Percentiles rank a stretch among this genome's conserved stretches.
These are phyloP conservation scores for Molorchus minor DNA, from an alignment of 2,888 invertebrate genomes.

Conservation along the genomic window DNA sequence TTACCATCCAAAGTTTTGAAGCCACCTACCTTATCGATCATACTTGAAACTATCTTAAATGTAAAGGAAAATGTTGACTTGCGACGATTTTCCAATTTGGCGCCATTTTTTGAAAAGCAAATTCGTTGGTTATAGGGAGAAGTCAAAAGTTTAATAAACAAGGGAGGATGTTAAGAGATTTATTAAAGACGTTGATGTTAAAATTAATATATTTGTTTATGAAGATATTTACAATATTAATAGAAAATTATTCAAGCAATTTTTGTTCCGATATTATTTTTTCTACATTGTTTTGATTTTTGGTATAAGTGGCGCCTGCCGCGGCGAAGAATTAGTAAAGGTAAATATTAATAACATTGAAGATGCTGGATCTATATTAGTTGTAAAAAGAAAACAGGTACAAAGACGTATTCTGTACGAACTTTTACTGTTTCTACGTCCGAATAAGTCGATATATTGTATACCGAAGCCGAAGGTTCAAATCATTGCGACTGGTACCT, in stretches of 20 bases:
- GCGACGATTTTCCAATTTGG: not conserved
- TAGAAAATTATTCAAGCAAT: not conserved
- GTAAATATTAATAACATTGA: too few species aligned
- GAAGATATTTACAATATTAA: not conserved
- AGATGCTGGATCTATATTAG: too few species aligned
- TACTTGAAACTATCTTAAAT: not conserved
- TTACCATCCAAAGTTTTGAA: too few species aligned
- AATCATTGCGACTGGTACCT: not conserved
- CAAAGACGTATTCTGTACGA: too few species aligned
- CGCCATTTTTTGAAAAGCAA: not conserved
- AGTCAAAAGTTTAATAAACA: not conserved
- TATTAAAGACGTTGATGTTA: too few species aligned
- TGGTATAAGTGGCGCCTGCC: not conserved
- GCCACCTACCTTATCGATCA: not conserved
- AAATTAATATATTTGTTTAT: not conserved
- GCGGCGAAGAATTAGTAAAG: too few species aligned
- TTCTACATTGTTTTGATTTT: not conserved
- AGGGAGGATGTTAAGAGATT: not conserved
- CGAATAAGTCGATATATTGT: not conserved
- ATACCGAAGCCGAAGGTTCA: not conserved
- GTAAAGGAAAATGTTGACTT: slow-evolving; percentile 1
- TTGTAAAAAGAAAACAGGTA: too few species aligned
- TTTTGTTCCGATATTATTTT: not conserved
- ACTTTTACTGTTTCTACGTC: not conserved
- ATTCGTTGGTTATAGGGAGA: not conserved